Conservation (phyloP, 2,797 vertebrate genomes). For the Nyctalus aviator region DNA sequence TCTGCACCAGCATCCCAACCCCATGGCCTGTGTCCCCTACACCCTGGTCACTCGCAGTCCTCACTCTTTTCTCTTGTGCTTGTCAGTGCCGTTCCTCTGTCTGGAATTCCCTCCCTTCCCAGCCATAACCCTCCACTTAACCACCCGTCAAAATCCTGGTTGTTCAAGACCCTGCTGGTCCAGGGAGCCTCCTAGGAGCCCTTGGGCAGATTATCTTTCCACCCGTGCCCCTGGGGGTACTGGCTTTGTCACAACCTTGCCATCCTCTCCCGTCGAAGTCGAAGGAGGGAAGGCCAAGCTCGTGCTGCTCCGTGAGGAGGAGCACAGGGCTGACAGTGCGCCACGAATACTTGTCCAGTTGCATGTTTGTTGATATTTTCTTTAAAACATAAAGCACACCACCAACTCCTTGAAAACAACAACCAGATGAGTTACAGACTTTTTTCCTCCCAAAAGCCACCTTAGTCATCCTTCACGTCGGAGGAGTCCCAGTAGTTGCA, state of each 20-base stretch:
- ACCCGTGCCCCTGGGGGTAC: neutral
- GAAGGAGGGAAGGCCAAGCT: neutral
- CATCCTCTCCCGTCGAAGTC: neutral
- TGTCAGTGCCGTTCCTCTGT: neutral
- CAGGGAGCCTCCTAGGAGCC: neutral
- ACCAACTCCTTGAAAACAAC: slow-evolving; percentile 18
- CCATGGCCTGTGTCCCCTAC: neutral
- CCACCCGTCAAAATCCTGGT: neutral
- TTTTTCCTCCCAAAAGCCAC: slow-evolving; percentile 31
- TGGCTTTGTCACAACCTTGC: neutral
- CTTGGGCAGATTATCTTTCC: neutral
- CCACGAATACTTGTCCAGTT: neutral
- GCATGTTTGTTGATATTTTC: neutral
- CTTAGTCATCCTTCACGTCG: slow-evolving; percentile 28
- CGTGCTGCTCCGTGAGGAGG: rapidly evolving
- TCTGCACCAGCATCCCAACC: neutral
- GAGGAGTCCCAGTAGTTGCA: neutral
- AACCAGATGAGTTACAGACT: slow-evolving; percentile 21
- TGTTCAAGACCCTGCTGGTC: neutral
- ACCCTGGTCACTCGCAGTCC: neutral
- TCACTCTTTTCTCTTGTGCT: neutral
- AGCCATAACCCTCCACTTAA: neutral
- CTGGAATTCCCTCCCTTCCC: neutral
- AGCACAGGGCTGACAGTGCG: neutral
- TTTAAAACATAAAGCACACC: slow-evolving; percentile 8